phyloP scores from a whole-genome alignment of 1,140 invertebrate species.

The Tetramorium alpestre region DNA sequence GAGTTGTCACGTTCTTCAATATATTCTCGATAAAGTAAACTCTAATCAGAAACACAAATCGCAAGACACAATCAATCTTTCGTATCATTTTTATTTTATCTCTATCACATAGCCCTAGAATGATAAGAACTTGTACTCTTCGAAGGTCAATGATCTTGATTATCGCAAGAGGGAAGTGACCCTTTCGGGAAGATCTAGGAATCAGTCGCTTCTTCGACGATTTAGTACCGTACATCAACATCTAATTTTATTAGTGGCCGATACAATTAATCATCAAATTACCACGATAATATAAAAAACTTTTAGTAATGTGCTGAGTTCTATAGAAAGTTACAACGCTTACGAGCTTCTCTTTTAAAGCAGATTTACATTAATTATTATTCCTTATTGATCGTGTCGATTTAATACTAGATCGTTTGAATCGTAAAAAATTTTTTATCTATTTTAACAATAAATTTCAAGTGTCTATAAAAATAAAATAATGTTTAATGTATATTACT shows the following conservation, averaged over 20 bases:
- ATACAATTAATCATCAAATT: slow-evolving; percentile 31
- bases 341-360: neutral
- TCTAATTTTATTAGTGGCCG: slow-evolving; percentile 58
- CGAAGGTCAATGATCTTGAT: slow-evolving; percentile 72
- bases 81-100: slow-evolving; percentile 26
- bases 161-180: slow-evolving; percentile 37
- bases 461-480: neutral
- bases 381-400: neutral
- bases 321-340: neutral
- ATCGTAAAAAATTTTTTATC: neutral
- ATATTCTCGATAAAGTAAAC: neutral
- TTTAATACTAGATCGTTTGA: neutral
- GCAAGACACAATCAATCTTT: slow-evolving; percentile 50
- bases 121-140: slow-evolving; percentile 55
- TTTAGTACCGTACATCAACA: slow-evolving; percentile 31
- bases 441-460: neutral
- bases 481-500: neutral
- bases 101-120: neutral
- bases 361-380: neutral
- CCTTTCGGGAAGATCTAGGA: slow-evolving; percentile 55
- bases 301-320: neutral
- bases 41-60: slow-evolving; percentile 23
- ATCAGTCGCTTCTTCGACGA: slow-evolving; percentile 63
- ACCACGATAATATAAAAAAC: neutral
- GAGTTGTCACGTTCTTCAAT: neutral